Evolutionary conservation across 2,113 vertebrate species (phyloP).

Genomic region (Cranoglanis bouderius): DNA sequence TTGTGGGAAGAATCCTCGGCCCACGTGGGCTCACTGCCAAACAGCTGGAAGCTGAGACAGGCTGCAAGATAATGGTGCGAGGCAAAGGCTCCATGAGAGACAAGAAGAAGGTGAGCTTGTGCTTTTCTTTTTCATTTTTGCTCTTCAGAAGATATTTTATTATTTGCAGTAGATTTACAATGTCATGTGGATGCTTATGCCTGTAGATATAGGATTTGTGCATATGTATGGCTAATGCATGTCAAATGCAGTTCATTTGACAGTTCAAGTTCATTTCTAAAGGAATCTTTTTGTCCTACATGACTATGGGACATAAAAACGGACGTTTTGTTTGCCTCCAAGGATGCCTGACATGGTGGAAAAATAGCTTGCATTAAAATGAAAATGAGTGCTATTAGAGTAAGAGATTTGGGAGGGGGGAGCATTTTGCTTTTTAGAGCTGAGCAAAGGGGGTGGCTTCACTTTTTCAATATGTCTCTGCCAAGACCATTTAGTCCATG

Average conservation of each 20-base stretch:
- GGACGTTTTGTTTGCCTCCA: constrained; percentile 42
- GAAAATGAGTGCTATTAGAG: constrained; percentile 53
- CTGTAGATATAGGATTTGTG: not conserved
- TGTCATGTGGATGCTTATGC: not conserved
- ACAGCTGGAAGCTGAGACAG: constrained; percentile 97
- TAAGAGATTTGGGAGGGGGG: constrained; percentile 22
- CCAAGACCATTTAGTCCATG: constrained; percentile 28
- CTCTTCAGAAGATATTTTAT: not conserved
- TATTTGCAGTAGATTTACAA: not conserved
- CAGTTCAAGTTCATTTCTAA: too few relatives aligned
- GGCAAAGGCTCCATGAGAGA: constrained; percentile 99
- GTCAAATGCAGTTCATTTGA: constrained; percentile 11
- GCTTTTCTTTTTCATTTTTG: not conserved
- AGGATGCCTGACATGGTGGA: constrained; percentile 50
- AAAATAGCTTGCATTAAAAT: constrained; percentile 55
- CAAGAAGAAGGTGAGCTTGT: constrained; percentile 91
- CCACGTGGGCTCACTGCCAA: constrained; percentile 97
- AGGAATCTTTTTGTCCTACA: constrained; percentile 32
- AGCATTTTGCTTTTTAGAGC: constrained; percentile 36
- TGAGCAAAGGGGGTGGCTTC: constrained; percentile 11
- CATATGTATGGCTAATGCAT: constrained; percentile 28
- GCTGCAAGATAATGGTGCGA: constrained; percentile 99
- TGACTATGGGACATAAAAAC: not conserved
- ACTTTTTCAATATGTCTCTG: constrained; percentile 1
- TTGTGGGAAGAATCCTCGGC: constrained; percentile 97